Evolutionary conservation across 2,113 vertebrate genomes (phyloP), one percentile per base, ranked within the genome.

Genomic region (Neotoma lepida): DNA sequence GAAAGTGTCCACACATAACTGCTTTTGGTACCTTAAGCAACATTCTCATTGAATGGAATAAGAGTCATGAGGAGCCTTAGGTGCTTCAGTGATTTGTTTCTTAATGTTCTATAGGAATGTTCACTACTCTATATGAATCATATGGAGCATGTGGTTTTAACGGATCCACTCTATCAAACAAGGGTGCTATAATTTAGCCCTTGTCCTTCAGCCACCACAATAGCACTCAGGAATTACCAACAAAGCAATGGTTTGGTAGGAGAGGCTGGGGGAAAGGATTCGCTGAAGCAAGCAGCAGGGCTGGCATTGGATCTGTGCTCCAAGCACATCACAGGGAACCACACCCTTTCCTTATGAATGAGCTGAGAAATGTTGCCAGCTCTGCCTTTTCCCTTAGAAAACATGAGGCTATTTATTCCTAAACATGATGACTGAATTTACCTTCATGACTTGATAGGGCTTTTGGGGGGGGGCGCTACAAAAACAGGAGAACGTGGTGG

Each of bases 301-400:
- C 54, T 86, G 93, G 91, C 61, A 39, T 5, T 44, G 66, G 77
- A 63, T 86, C 89, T 89, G 82, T 46, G 54, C 46, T 33, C 51
- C 46, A 28, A 20, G 26, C 33, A 64, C n/a, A 49, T 39, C 26
- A 30, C 22, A 90, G 33, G 3, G 35, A 92, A 58, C 74, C 94
- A 93, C 87, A 58, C 84, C 74, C 76, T 89, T 78, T 88, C 85
- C 87, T 94, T 61, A 86, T 44, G 92, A 89, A 68, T 24, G 93
- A 94, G 30, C 89, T 80, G 71, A 39, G 86, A 92, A 87, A 49
- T 64, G 13, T 90, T 86, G 84, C 74, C 90, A 93, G 12, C 26
- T 91, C 46, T 89, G 77, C 26, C 54, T 93, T 86, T 89, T 64
- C 84, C 58, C 35, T 89, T 81, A 64, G 51, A 71, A 95, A 94